Base-by-base conservation (phyloP, 2,888 invertebrate species). In the Listrodromus nycthemerus region DNA sequence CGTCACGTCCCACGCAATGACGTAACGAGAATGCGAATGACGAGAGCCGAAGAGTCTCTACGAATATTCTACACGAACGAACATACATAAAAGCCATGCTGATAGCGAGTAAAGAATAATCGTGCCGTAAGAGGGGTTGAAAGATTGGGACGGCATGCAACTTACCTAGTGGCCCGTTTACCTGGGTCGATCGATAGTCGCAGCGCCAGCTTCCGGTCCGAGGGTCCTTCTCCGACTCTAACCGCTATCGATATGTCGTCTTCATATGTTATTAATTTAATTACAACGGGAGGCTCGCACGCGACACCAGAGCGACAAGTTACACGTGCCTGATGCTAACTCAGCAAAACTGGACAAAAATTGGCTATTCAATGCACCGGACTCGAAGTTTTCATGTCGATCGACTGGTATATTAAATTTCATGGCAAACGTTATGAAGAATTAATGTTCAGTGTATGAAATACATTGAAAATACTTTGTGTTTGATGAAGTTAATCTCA, bases 151-250 rank as follows among this genome's bases (percentile, higher is more conserved):
- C 87, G 83, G 86, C 89, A 91, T 90, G 89, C 90, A 89, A 89
- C 91, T 92, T 92, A 92, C 92, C 92, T 91, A 86, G 87, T 89
- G 89, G 90, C 90, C 91, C 89, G 88, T 88, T 87, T 86, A 87
- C 86, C 83, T 86, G 88, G 89, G 88, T 87, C 90, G 90, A 91
- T 92, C 91, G 88, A 92, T 91, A 91, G 88, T 88, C 90, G 88
- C 88, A 88, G 86, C 88, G 87, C 85, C 89, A 88, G 88, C 88
- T 88, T 89, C 90, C 89, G 88, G 90, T 89, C 88, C 87, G 89
- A 86, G 80, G 85, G 82, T 87, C 84, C 85, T 82, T 83, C 84
- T 83, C 70, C 77, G 70, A 71, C 61, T 78, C 78, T 78, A 83
- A 80, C 74, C 61, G 52, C 55, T 73, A 82, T 66, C 67, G 71